A percentile compares a stretch with the other conserved stretches of the same genome.
Conservation (phyloP, 2,888 invertebrate genomes). For the Hydroisotoma schaefferi region DNA sequence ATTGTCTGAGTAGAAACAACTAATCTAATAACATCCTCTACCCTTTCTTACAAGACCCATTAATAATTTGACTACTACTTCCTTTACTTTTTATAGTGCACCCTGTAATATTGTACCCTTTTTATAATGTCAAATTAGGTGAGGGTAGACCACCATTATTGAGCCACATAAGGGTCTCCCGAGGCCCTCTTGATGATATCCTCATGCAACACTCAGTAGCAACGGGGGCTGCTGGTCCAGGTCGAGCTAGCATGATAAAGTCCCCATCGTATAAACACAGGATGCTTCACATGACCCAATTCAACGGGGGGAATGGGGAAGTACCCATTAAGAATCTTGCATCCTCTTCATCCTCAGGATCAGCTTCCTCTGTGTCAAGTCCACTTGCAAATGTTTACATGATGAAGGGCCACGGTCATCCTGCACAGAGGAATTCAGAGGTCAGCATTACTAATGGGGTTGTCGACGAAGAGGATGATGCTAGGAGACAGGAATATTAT, state of each 20-base stretch:
- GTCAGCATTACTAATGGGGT: background rate
- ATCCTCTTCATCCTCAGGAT: constrained; percentile 26
- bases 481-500: constrained; percentile 19
- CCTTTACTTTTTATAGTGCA: background rate
- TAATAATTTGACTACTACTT: too few relatives aligned
- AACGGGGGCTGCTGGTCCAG: background rate
- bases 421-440: too few relatives aligned
- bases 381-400: constrained; percentile 14
- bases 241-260: constrained; percentile 22
- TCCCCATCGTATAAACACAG: constrained; percentile 39
- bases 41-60: too few relatives aligned
- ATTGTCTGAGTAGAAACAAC: too few relatives aligned
- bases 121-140: constrained; percentile 12
- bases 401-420: background rate
- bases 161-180: constrained; percentile 36
- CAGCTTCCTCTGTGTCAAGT: too few relatives aligned
- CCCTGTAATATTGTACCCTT: background rate
- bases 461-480: constrained; percentile 12
- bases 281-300: constrained; percentile 27
- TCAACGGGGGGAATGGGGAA: too few relatives aligned
- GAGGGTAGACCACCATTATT: constrained; percentile 33
- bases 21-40: too few relatives aligned
- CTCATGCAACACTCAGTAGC: background rate
- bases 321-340: too few relatives aligned
- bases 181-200: constrained; percentile 17